Evolutionary conservation across 2,888 invertebrate species (phyloP).

Genomic region (Agrochola litura): DNA sequence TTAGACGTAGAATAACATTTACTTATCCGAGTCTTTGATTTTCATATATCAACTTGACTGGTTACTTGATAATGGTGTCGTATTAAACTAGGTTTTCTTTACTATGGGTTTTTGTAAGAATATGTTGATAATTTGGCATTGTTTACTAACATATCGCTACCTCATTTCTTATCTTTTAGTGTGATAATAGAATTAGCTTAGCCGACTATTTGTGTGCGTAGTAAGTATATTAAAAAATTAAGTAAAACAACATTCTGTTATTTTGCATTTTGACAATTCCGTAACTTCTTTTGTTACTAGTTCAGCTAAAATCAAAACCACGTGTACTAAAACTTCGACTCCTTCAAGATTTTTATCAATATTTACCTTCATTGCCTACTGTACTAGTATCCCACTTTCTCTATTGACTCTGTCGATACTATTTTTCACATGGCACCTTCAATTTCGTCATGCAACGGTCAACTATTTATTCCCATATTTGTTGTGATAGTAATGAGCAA

Average conservation of each 20-base stretch:
- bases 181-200: slow-evolving; percentile 13
- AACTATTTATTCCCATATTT: slow-evolving; percentile 62
- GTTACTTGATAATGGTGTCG: slow-evolving; percentile 4
- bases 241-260: background rate
- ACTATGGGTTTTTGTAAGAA: background rate
- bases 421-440: slow-evolving; percentile 53
- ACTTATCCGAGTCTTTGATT: slow-evolving; percentile 25
- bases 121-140: background rate
- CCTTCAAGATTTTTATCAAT: slow-evolving; percentile 18
- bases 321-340: background rate
- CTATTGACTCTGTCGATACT: slow-evolving; percentile 50
- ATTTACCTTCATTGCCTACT: slow-evolving; percentile 32
- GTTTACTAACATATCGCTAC: slow-evolving; percentile 17
- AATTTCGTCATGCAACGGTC: slow-evolving; percentile 50
- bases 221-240: background rate
- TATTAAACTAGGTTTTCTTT: slow-evolving; percentile 10
- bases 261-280: too few relatives aligned
- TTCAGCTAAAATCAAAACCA: background rate
- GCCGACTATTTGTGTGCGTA: background rate
- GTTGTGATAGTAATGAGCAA: slow-evolving; percentile 59
- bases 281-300: background rate
- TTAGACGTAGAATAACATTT: slow-evolving; percentile 32
- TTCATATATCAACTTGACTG: slow-evolving; percentile 24
- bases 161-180: slow-evolving; percentile 27
- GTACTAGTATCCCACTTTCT: slow-evolving; percentile 55